Conservation (phyloP, 2,888 invertebrate species). For the Trichogramma evanescens region DNA sequence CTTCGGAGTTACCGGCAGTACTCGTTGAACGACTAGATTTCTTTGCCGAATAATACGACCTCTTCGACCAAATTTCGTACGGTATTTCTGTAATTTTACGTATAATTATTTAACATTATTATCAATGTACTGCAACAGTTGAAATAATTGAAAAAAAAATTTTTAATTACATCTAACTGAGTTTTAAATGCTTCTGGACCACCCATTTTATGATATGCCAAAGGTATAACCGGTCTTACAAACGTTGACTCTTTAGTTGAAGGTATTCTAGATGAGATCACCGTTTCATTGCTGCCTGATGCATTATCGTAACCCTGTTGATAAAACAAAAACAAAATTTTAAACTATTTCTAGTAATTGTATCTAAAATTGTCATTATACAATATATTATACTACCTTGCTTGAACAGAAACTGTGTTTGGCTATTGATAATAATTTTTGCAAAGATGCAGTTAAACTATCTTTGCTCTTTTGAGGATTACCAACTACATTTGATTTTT, state of each 20-base stretch:
- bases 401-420: conserved; percentile 46
- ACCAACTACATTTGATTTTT: conserved; percentile 19
- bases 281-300: conserved; percentile 42
- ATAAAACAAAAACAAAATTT: conserved; percentile 6
- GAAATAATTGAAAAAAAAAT: neutral
- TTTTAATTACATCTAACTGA: conserved; percentile 47
- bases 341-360: conserved; percentile 3
- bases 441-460: conserved; percentile 39
- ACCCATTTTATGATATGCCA: conserved; percentile 41
- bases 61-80: conserved; percentile 46
- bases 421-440: conserved; percentile 47
- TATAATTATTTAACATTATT: conserved; percentile 9
- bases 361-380: neutral
- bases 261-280: conserved; percentile 41
- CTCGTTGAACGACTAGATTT: conserved; percentile 69
- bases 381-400: conserved; percentile 37
- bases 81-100: conserved; percentile 44
- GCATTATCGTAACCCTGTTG: conserved; percentile 39
- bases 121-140: neutral
- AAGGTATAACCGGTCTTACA: conserved; percentile 42
- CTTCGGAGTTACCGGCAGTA: conserved; percentile 63
- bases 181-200: conserved; percentile 47
- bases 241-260: conserved; percentile 44
- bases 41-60: conserved; percentile 48
- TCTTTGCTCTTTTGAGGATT: conserved; percentile 28